These are phyloP conservation scores for Podabrus alpinus DNA, from an alignment of 2,888 invertebrate species.

Conservation along the genomic window DNA sequence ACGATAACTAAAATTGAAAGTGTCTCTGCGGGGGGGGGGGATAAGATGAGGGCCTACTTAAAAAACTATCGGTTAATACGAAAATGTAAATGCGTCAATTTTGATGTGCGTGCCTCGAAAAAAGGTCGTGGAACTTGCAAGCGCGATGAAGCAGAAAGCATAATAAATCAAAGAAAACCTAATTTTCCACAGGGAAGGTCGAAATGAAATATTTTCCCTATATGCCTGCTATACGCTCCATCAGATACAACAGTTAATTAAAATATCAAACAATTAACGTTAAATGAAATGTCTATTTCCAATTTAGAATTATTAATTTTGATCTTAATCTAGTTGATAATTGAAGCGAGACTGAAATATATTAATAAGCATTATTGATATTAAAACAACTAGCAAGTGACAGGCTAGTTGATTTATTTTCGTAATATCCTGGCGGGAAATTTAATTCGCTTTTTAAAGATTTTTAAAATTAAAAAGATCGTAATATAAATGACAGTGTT, in stretches of 20 bases:
- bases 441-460: conserved; percentile 51
- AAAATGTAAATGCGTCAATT: no score
- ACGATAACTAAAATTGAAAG: no score
- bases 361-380: conserved; percentile 44
- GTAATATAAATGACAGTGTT: conserved; percentile 54
- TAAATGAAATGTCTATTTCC: neutral
- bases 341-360: conserved; percentile 23
- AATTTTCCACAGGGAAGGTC: neutral
- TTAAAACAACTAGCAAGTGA: conserved; percentile 50
- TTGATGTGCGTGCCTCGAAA: no score
- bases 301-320: neutral
- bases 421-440: conserved; percentile 51
- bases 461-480: conserved; percentile 53
- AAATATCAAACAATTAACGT: neutral
- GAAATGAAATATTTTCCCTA: neutral
- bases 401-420: conserved; percentile 51
- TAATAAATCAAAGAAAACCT: neutral
- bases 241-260: neutral
- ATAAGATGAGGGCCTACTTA: no score
- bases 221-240: neutral
- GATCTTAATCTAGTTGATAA: conserved; percentile 10
- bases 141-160: neutral
- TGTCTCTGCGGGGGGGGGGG: no score
- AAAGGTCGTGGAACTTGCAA: no score
- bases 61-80: no score